Conservation (phyloP, 2,797 vertebrate species). For the Myotis findleyi region DNA sequence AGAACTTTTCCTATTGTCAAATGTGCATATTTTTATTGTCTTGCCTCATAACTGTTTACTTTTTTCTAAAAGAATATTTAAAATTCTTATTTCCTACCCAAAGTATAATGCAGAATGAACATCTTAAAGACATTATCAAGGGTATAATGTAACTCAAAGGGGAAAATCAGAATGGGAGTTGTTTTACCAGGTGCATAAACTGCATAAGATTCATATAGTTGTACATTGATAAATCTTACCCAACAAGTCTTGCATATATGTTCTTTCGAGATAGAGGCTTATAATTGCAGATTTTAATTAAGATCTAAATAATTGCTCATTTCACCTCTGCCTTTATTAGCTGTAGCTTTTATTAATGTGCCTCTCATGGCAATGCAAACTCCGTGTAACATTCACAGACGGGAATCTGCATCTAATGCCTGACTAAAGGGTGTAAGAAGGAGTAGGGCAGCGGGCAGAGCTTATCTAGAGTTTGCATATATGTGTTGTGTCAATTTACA, state of each 20-base stretch:
- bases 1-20: not conserved
- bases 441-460: not conserved
- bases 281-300: constrained; percentile 1
- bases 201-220: not conserved
- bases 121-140: not conserved
- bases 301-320: not conserved
- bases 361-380: not conserved
- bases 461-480: not conserved
- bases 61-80: not conserved
- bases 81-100: not conserved
- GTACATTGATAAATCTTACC: not conserved
- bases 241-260: not conserved
- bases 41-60: not conserved
- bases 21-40: not conserved
- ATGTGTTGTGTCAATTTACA: not conserved
- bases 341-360: not conserved
- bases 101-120: not conserved
- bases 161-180: not conserved
- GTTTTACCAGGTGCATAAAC: not conserved
- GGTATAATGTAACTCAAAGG: not conserved
- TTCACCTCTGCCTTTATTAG: not conserved
- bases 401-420: not conserved
- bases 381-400: not conserved
- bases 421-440: not conserved
- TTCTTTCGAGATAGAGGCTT: not conserved